phyloP scores from a whole-genome alignment of 2,888 invertebrate genomes.

The Stictocephala bisonia region DNA sequence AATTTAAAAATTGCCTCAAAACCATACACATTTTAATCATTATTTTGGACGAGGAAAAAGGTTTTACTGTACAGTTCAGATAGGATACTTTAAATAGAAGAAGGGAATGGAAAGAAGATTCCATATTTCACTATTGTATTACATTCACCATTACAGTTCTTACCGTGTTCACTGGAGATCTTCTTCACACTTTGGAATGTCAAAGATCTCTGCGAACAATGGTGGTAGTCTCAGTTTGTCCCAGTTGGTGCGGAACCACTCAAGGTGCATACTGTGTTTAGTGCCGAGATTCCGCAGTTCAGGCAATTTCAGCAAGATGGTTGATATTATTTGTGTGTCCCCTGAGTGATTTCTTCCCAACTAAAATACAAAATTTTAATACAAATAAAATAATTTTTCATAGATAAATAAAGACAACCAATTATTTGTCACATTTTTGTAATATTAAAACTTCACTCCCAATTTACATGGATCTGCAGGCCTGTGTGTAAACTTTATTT shows the following conservation, averaged over 20 bases:
- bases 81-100: too few relatives aligned
- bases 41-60: too few relatives aligned
- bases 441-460: background rate
- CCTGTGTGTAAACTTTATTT: background rate
- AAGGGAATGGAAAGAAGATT: too few relatives aligned
- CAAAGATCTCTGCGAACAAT: constrained; percentile 96
- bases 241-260: constrained; percentile 94
- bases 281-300: constrained; percentile 84
- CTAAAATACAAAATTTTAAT: constrained; percentile 61
- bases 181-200: constrained; percentile 89
- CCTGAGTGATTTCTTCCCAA: constrained; percentile 72
- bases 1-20: too few relatives aligned
- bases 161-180: constrained; percentile 64
- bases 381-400: background rate
- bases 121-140: background rate
- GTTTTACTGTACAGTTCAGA: too few relatives aligned
- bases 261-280: constrained; percentile 84
- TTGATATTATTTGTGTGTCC: constrained; percentile 69
- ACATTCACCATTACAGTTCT: too few relatives aligned
- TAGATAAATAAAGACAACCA: too few relatives aligned
- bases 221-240: constrained; percentile 86
- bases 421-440: too few relatives aligned
- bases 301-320: constrained; percentile 72
- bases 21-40: too few relatives aligned
- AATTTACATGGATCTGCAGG: background rate